These are phyloP conservation scores for Drosophila hawaiiensis DNA, from an alignment of 2,888 invertebrate genomes.

Conservation along the genomic window DNA sequence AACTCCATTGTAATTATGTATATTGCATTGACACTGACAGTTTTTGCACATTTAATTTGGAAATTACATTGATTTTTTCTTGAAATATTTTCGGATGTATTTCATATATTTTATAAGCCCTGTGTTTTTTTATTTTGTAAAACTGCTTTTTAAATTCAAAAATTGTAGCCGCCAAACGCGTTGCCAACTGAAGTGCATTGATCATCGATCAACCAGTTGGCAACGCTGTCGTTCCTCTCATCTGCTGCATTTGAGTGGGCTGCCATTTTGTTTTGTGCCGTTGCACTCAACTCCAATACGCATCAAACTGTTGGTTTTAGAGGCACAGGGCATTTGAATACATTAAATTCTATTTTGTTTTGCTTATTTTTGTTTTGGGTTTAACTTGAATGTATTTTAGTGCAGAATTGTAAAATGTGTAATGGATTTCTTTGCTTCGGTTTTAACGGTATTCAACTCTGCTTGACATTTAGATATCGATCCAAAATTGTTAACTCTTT, in stretches of 20 bases:
- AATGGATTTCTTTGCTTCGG: conserved; percentile 22
- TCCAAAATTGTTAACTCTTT: conserved; percentile 39
- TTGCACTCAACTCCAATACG: background rate
- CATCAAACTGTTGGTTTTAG: background rate
- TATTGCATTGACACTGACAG: conserved; percentile 40
- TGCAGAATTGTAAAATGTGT: conserved; percentile 39
- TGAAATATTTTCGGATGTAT: conserved; percentile 4
- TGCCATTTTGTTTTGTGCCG: conserved; percentile 4
- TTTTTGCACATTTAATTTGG: conserved; percentile 25
- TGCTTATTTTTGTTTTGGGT: background rate
- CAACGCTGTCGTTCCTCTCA: conserved; percentile 2
- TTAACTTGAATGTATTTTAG: conserved; percentile 22
- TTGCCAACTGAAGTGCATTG: conserved; percentile 25
- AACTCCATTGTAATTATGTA: conserved; percentile 55
- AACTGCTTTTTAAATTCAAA: conserved; percentile 10
- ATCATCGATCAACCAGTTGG: conserved; percentile 5
- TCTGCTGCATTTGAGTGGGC: background rate
- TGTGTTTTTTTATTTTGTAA: conserved; percentile 23
- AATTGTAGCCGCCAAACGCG: background rate
- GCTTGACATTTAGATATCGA: conserved; percentile 40
- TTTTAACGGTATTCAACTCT: conserved; percentile 42
- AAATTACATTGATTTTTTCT: conserved; percentile 29
- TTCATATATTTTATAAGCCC: conserved; percentile 15
- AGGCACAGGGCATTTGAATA: conserved; percentile 18
- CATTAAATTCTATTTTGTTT: conserved; percentile 14